Evolutionary conservation across 64 coral and sea anemone species (phyloP).

Genomic region (Astreopora myriophthalma): DNA sequence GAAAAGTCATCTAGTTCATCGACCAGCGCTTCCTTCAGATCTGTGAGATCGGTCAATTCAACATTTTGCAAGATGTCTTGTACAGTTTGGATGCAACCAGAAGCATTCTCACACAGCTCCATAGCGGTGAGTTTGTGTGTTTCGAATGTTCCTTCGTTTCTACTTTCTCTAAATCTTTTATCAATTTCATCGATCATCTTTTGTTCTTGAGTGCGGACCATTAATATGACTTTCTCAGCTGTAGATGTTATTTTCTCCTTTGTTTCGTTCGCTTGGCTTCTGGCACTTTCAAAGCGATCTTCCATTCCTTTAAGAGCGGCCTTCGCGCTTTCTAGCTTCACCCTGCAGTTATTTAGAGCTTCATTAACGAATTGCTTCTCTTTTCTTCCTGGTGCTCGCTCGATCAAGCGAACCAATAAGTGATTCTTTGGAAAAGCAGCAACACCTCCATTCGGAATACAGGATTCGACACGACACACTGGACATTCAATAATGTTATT

Average conservation of each 20-base stretch:
- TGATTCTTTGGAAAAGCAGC: slow-evolving; percentile 78
- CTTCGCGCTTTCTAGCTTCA: slow-evolving; percentile 25
- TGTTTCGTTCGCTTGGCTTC: not conserved
- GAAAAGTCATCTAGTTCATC: slow-evolving; percentile 29
- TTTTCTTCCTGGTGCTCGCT: slow-evolving; percentile 71
- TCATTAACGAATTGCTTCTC: slow-evolving; percentile 73
- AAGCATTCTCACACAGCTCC: slow-evolving; percentile 33
- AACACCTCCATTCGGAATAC: slow-evolving; percentile 48
- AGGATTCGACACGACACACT: slow-evolving; percentile 64
- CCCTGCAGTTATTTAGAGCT: slow-evolving; percentile 45
- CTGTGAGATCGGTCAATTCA: slow-evolving; percentile 53
- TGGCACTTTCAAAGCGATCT: slow-evolving; percentile 27
- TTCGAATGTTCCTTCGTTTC: slow-evolving; percentile 20
- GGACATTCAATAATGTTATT: slow-evolving; percentile 64
- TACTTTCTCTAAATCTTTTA: not conserved
- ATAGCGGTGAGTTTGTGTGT: not conserved
- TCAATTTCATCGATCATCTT: slow-evolving; percentile 61
- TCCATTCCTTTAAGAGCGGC: slow-evolving; percentile 39
- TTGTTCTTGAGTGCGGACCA: slow-evolving; percentile 43
- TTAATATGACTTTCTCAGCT: slow-evolving; percentile 50
- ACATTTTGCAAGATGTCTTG: slow-evolving; percentile 57
- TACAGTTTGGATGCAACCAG: slow-evolving; percentile 43
- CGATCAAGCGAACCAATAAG: slow-evolving; percentile 75
- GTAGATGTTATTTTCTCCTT: slow-evolving; percentile 50
- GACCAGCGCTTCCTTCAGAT: slow-evolving; percentile 63